Base-by-base conservation (phyloP, 2,888 invertebrate species). In the Lobophora halterata region DNA sequence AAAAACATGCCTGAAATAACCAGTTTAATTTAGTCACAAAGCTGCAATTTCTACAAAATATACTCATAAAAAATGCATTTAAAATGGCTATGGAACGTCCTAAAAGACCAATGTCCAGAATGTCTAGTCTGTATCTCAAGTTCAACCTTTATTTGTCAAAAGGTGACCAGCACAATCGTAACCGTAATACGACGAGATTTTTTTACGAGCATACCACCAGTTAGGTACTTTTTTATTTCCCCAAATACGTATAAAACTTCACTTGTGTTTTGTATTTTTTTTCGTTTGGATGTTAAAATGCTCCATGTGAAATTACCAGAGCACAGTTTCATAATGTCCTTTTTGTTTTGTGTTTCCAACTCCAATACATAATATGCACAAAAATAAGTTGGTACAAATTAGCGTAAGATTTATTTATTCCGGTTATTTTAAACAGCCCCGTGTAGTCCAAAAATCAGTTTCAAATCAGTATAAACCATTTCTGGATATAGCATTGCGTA, bases 121-220 rank as follows among this genome's bases (percentile, higher is more conserved):
- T n/a, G n/a, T n/a, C n/a, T n/a, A n/a, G n/a, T n/a, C n/a, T n/a
- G n/a, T n/a, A n/a, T 25, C 25, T 29, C 31, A 30, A 29, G 46
- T 62, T 61, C 55, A 68, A 59, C 54, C 32, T 68, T 73, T 64
- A 65, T 65, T 46, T 61, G 50, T 65, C 60, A 60, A 57, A 31
- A 69, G 65, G 64, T 65, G 65, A 66, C 51, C 53, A 61, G 61
- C 62, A 62, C 60, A 62, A 61, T 71, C 66, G 64, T 63, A 64
- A 67, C 65, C 58, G 58, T 61, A 63, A 69, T 65, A 62, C 57
- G 61, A 65, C 64, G 63, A 65, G 62, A 51, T 55, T 60, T 71
- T 14, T 72, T 75, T 74, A 76, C 72, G 76, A 73, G 56, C 65
- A 46, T 35, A 41, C 53, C 61, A 65, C 65, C 65, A 59, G 63